Evolutionary conservation across 2,113 vertebrate genomes (phyloP).

Genomic region (Poeciliopsis retropinna): DNA sequence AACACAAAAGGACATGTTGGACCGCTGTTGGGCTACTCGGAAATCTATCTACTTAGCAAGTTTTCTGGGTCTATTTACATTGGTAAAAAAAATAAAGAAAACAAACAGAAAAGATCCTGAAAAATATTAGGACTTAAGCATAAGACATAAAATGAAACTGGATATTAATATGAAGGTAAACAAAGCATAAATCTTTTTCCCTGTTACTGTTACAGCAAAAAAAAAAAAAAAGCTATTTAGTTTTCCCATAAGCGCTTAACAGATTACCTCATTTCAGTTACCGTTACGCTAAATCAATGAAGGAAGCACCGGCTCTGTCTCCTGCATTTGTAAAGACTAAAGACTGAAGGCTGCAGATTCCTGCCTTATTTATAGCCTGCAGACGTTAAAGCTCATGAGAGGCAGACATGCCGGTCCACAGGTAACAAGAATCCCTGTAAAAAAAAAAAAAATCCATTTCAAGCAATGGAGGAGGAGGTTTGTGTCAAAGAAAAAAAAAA

Average conservation of each 20-base stretch:
- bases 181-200: not conserved
- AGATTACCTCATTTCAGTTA: constrained; percentile 16
- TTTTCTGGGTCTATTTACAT: not conserved
- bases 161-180: not conserved
- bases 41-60: no score
- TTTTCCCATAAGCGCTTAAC: constrained; percentile 13
- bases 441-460: constrained; percentile 26
- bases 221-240: not conserved
- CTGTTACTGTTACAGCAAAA: not conserved
- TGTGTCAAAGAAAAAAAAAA: constrained; percentile 22
- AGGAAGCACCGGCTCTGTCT: constrained; percentile 19
- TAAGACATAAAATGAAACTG: not conserved
- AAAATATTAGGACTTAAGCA: no score
- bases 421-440: constrained; percentile 65
- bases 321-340: constrained; percentile 29
- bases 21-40: no score
- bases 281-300: constrained; percentile 40
- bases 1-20: no score
- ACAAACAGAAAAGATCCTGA: not conserved
- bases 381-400: constrained; percentile 66
- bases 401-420: constrained; percentile 44
- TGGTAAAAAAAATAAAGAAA: no score
- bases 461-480: constrained; percentile 34
- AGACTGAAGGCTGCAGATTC: constrained; percentile 48
- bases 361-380: constrained; percentile 67